Evolutionary conservation across 2,113 vertebrate species (phyloP), one percentile per base, ranked within the genome.

Genomic region (Pygoscelis antarcticus): DNA sequence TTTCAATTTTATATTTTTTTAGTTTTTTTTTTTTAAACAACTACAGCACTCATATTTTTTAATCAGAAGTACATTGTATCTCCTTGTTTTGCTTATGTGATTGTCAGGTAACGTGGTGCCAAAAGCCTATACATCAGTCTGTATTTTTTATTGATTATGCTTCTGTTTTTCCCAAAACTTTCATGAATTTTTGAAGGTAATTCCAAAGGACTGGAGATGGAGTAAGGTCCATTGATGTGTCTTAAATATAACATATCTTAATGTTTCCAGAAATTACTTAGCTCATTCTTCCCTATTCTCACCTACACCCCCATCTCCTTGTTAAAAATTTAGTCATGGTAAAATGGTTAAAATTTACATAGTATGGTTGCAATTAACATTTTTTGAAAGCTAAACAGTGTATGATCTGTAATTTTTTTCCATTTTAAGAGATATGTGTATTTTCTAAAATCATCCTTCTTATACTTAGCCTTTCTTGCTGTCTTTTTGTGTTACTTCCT

Each of bases 71-170:
- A 34, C 36, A 5, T 81, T 16, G 1, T 61, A 16, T 61, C 34
- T 70, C 30, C 10, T 34, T 74, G 18, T 38, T 88, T 87, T 75
- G 9, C 18, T 58, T 72, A 9, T 4, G 27, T 40, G 18, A 23
- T 36, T 60, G 25, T 88, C 34, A n/a, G 17, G 10, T 79, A 26
- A 44, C 18, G 7, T 54, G 38, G 19, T 69, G 19, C 20, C 49
- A 42, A 42, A 83, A 61, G 13, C 49, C 9, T 42, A 3, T 36
- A 10, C 2, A 5, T 70, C 21, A 22, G 0, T 72, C 18, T 0
- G 0, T 34, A 4, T 15, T 42, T 38, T 71, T 86, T 55, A n/a
- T 26, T 60, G 30, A 32, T 80, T 89, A n/a, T 54, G 20, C 16
- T 89, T 64, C 10, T 30, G 7, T 49, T 89, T 87, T 81, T 61